Base-by-base conservation (phyloP, 2,888 invertebrate species). In the Drosophila monieri region DNA sequence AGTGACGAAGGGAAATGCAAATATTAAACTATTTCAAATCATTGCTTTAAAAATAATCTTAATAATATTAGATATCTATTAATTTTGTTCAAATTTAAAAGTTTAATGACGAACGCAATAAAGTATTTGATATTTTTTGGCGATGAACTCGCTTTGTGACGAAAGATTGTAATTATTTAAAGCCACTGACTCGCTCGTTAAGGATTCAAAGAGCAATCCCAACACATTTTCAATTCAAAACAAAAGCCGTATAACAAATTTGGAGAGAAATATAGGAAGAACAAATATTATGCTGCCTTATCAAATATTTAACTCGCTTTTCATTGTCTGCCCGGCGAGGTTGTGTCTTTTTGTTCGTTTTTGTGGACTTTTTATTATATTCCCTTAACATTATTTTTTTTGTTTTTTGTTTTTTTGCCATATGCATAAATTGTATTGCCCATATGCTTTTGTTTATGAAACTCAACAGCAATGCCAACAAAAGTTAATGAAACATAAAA, bases 371-470 rank as follows among this genome's bases (percentile, higher is more conserved):
- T 60, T 53, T 58, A 51, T 49, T 59, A 61, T 27, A 8, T 27
- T 27, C 8, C 3, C 9, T 9, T 9, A 3, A 9, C 9, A 9
- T 27, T 8, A 2, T 23, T 1, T 23, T 25, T 9, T 27, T 9
- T 27, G 8, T 27, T 27, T 27, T 8, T 9, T 9, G 59, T 77
- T 70, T 81, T 85, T 85, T 35, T 35, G 18, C 18, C 35, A 76
- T 80, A 77, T 81, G 87, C 85, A 81, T 78, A 86, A 57, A 84
- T 86, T 86, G 84, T 80, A 86, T 86, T 78, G 80, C 87, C 76
- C 76, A 80, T 86, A 76, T 84, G 80, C 85, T 72, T 67, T 86
- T 85, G 80, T 83, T 80, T 80, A 85, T 80, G 86, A 80, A 59
- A 48, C 67, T 55, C 62, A 15, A 60, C 41, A 58, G 23, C 53